phyloP scores from a whole-genome alignment of 2,113 vertebrate genomes.

The Eurystomus gularis region DNA sequence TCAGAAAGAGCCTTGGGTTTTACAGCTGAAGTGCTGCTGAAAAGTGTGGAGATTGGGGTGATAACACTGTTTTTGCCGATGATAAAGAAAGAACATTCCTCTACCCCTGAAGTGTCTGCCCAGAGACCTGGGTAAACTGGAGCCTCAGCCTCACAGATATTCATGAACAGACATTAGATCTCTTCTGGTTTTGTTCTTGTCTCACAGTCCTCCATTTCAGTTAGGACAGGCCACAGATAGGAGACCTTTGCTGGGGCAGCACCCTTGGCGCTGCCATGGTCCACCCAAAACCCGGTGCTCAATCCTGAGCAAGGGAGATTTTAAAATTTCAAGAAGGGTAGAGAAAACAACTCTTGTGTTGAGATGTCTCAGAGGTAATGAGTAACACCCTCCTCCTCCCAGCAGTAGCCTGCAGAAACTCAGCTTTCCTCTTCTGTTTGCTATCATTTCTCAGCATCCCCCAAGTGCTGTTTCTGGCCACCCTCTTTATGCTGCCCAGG shows the following conservation, averaged over 20 bases:
- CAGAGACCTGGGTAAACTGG: not conserved
- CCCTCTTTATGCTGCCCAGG: accelerated
- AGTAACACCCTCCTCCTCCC: not conserved
- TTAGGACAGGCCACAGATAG: not conserved
- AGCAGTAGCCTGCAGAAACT: not conserved
- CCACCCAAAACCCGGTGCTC: not conserved
- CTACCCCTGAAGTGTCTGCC: accelerated
- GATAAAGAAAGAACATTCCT: not conserved
- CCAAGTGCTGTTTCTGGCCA: not conserved
- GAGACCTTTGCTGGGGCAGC: not conserved
- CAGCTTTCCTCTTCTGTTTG: not conserved
- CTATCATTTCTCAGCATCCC: not conserved
- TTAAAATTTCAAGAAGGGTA: not conserved
- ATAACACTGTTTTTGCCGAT: not conserved
- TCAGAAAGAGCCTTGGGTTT: not conserved
- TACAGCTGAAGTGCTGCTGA: not conserved
- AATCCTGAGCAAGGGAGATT: not conserved
- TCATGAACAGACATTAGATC: not conserved
- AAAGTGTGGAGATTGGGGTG: not conserved
- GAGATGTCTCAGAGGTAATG: not conserved
- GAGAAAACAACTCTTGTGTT: not conserved
- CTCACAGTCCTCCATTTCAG: not conserved
- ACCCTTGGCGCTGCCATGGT: not conserved
- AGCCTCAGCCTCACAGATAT: not conserved
- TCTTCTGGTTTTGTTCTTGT: not conserved